Evolutionary conservation across 1,140 invertebrate genomes (phyloP).

Genomic region (Drosophila micromelanica): DNA sequence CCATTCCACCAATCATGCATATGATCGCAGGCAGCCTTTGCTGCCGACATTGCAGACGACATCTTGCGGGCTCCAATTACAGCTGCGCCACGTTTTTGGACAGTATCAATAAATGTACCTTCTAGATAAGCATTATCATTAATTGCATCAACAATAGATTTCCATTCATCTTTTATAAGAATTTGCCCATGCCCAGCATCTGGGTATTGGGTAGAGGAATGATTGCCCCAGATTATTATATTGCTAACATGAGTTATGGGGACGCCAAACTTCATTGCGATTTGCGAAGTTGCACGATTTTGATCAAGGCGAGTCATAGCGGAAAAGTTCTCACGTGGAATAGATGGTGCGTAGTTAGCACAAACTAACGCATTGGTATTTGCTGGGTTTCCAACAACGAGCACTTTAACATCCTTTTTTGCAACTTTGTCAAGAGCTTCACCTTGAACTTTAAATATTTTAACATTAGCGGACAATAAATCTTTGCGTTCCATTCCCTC

Average conservation of each 20-base stretch:
- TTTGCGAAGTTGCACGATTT: conserved; percentile 95
- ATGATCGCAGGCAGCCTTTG: conserved; percentile 99
- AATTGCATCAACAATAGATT: conserved; percentile 89
- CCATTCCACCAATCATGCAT: conserved; percentile 98
- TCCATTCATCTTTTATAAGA: conserved; percentile 85
- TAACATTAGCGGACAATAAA: conserved; percentile 97
- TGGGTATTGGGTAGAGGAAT: conserved; percentile 99
- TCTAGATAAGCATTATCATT: conserved; percentile 91
- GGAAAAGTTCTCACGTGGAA: conserved; percentile 98
- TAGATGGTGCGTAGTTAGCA: conserved; percentile 98
- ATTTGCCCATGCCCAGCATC: conserved; percentile 96
- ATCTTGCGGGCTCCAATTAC: conserved; percentile 99
- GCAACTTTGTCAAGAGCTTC: conserved; percentile 96
- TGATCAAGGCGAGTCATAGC: conserved; percentile 99
- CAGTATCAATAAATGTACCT: conserved; percentile 93
- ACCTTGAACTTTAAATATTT: conserved; percentile 98
- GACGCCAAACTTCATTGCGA: conserved; percentile 88
- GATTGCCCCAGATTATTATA: conserved; percentile 99
- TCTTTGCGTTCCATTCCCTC: conserved; percentile 99
- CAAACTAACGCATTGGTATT: conserved; percentile 99
- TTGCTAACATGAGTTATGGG: conserved; percentile 92
- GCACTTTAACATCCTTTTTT: conserved; percentile 96
- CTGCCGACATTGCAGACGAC: conserved; percentile 99
- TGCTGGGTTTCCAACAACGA: conserved; percentile 99
- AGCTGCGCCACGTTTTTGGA: conserved; percentile 98